Percentiles rank a stretch among this genome's conserved stretches.
Evolutionary conservation across 2,113 vertebrate species (phyloP).

Genomic region (Carassius auratus): DNA sequence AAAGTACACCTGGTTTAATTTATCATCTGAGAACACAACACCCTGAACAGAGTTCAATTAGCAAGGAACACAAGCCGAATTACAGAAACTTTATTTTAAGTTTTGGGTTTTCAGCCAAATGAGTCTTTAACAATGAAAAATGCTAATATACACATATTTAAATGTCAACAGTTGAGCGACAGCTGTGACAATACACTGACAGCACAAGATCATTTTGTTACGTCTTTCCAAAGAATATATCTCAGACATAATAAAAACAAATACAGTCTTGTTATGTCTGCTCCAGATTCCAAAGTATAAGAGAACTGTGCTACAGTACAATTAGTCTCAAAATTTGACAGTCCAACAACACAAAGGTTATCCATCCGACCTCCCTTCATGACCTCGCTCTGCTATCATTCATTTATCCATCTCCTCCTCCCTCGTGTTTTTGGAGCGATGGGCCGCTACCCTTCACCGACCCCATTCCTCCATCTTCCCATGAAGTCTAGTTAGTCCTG

Average conservation of each 20-base stretch:
- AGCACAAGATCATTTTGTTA: background rate
- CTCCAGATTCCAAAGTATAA: background rate
- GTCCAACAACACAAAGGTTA: slow-evolving; percentile 46
- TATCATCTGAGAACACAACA: background rate
- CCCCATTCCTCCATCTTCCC: slow-evolving; percentile 53
- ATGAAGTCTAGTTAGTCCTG: slow-evolving; percentile 57
- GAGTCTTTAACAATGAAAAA: background rate
- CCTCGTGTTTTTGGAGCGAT: slow-evolving; percentile 50
- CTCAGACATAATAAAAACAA: slow-evolving; percentile 15
- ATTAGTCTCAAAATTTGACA: slow-evolving; percentile 35
- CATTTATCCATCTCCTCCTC: slow-evolving; percentile 37
- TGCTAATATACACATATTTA: background rate
- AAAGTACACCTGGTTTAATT: background rate
- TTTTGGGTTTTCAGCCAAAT: background rate
- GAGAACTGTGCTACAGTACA: slow-evolving; percentile 4
- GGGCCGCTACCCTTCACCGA: slow-evolving; percentile 45
- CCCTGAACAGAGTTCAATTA: background rate
- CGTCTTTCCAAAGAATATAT: background rate
- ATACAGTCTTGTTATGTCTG: background rate
- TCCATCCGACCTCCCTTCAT: slow-evolving; percentile 55
- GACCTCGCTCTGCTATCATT: slow-evolving; percentile 62
- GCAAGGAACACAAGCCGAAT: background rate
- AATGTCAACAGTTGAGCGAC: background rate
- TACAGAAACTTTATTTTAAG: background rate
- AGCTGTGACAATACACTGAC: background rate